Conservation (phyloP, 30 jellyfish, hydroid and myxozoan species). For the Cassiopea andromeda region DNA sequence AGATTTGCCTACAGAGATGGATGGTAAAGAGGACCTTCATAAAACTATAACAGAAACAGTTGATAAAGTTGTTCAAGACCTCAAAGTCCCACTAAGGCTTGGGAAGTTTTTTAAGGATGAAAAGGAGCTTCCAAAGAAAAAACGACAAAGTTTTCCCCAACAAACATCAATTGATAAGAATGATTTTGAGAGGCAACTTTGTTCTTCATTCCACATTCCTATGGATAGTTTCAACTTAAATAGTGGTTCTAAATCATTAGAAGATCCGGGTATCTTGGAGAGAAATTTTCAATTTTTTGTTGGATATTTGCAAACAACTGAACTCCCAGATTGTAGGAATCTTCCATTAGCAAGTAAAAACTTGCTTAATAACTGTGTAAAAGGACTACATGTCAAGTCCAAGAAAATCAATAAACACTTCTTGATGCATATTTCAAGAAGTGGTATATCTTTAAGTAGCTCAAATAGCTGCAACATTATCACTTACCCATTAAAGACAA, state of each 20-base stretch:
- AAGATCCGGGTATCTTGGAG: background rate
- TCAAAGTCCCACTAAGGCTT: constrained; percentile 21
- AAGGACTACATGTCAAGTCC: constrained; percentile 30
- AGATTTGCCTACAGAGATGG: background rate
- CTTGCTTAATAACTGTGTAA: constrained; percentile 61
- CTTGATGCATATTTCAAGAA: constrained; percentile 44
- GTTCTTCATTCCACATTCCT: background rate
- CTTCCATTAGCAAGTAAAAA: constrained; percentile 63
- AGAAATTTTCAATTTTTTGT: constrained; percentile 32
- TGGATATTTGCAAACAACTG: constrained; percentile 77
- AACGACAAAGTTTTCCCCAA: background rate
- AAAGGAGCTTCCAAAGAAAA: background rate
- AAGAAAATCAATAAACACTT: constrained; percentile 49
- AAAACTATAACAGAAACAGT: constrained; percentile 48
- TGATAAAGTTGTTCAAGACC: constrained; percentile 55
- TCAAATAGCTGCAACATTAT: constrained; percentile 44
- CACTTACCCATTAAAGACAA: constrained; percentile 71
- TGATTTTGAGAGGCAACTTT: background rate
- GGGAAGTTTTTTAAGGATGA: constrained; percentile 26
- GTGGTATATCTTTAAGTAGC: constrained; percentile 59
- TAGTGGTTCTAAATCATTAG: background rate
- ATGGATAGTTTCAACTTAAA: background rate
- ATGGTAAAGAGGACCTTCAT: constrained; percentile 41
- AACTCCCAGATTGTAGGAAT: constrained; percentile 65
- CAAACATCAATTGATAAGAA: constrained; percentile 9